These are phyloP conservation scores for Pyrrhura leucotis DNA, from an alignment of 2,797 vertebrate species.

Conservation along the genomic window DNA sequence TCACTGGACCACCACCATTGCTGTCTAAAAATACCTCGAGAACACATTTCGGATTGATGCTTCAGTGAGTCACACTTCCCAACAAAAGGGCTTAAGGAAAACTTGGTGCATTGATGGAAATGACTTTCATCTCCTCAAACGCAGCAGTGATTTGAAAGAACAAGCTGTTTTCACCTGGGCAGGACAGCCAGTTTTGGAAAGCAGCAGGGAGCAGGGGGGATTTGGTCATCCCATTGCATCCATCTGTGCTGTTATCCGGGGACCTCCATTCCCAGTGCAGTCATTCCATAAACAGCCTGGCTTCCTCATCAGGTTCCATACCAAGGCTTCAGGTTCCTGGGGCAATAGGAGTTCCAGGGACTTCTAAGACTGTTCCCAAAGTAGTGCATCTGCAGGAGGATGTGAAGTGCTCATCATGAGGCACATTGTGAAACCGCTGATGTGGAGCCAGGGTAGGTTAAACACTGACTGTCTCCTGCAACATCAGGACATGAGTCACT, in stretches of 20 bases:
- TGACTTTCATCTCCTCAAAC: not conserved
- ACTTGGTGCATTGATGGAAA: not conserved
- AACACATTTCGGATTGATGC: not conserved
- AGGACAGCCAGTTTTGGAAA: not conserved
- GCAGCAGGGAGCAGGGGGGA: not conserved
- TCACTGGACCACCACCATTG: constrained; percentile 3
- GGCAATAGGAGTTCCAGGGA: not conserved
- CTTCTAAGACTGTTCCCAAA: not conserved
- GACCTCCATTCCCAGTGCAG: not conserved
- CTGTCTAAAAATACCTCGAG: not conserved
- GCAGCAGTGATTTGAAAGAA: not conserved
- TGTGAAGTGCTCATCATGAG: rapidly evolving
- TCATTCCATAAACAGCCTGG: rapidly evolving
- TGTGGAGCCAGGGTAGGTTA: not conserved
- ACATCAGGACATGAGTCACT: not conserved
- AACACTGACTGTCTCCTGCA: not conserved
- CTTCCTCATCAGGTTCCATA: rapidly evolving
- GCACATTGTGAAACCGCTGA: not conserved
- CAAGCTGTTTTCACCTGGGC: not conserved
- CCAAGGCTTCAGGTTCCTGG: rapidly evolving
- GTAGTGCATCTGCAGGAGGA: not conserved
- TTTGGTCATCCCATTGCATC: not conserved
- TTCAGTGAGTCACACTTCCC: constrained; percentile 3
- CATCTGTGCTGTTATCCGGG: rapidly evolving
- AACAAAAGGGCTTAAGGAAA: not conserved